Percentiles rank a stretch among this genome's conserved stretches.
These are phyloP conservation scores for Calephelis nemesis DNA, from an alignment of 1,140 invertebrate genomes.

Conservation along the genomic window DNA sequence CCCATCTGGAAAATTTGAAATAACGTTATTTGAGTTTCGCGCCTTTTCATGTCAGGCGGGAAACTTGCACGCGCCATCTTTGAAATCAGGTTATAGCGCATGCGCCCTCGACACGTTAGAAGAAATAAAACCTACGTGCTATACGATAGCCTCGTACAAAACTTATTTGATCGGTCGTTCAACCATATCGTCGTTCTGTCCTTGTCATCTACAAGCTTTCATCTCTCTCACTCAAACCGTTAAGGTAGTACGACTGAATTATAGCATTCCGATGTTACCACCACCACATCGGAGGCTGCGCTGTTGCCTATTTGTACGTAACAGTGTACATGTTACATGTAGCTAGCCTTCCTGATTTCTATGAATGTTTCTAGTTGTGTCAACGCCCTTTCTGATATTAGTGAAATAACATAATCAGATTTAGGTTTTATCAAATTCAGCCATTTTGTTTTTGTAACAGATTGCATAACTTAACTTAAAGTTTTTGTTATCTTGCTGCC, in stretches of 20 bases:
- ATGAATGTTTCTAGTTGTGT: constrained; percentile 54
- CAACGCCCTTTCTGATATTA: constrained; percentile 51
- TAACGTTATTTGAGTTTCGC: constrained; percentile 40
- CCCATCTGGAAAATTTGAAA: constrained; percentile 24
- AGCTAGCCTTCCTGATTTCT: constrained; percentile 59
- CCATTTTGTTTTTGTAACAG: constrained; percentile 12
- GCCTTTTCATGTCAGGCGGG: constrained; percentile 37
- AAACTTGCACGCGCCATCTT: constrained; percentile 59
- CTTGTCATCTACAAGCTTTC: constrained; percentile 43
- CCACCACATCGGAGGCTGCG: constrained; percentile 67
- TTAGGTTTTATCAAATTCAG: not conserved
- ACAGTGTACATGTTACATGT: constrained; percentile 48
- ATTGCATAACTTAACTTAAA: not conserved
- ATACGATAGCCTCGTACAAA: constrained; percentile 70
- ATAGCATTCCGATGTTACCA: constrained; percentile 73
- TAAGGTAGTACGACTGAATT: constrained; percentile 73
- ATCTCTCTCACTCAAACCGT: constrained; percentile 68
- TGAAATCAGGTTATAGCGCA: constrained; percentile 53
- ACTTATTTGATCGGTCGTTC: constrained; percentile 78
- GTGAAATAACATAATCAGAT: constrained; percentile 38
- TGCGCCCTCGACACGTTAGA: constrained; percentile 63
- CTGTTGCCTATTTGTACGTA: constrained; percentile 47
- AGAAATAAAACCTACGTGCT: constrained; percentile 73
- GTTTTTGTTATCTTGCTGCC: not conserved
- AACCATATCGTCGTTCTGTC: constrained; percentile 61